Base-by-base conservation (phyloP, 37 sponge, comb jelly and placozoan genomes). In the Ephydatia muelleri region DNA sequence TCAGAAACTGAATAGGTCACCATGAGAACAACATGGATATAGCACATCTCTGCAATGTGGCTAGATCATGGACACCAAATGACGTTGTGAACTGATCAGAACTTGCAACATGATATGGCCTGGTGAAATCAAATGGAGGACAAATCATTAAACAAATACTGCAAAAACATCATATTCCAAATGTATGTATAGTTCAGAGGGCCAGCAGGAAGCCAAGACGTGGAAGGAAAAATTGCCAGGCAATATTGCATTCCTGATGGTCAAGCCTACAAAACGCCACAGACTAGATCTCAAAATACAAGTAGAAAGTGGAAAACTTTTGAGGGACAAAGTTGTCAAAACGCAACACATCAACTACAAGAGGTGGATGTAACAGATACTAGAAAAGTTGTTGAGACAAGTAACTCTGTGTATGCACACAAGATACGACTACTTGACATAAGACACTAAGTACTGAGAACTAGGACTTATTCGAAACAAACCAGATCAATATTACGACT, bases 81-180 rank as follows among this genome's bases (percentile, higher is more conserved):
- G 66, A 57, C 0, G 8, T 9, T 9, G 64, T 78, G 19, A 78
- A 78, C 13, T 78, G 79, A 65, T 49, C 79, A 78, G 32, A 27
- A 49, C 64, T 78, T 22, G 79, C 66, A 35, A 49, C 12, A 43
- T 0, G 64, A 21, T 78, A 64, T 78, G 79, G 79, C 2, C 14
- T 78, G 28, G 6, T 65, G 2, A 35, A 26, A 29, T 34, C 79
- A 64, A 78, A 78, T 49, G 29, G 79, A 49, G 81, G 81, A 29
- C 81, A 80, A 34, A 68, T 34, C 14, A 31, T 80, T 12, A 80
- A 80, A 67, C 70, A 80, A 67, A 16, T 68, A 35, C 70, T 80
- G 6, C 26, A 29, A 8, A 1, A 66, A 66, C 35, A 80, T 31
- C 9, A 35, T 27, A 67, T 80, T 9, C 81, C 33, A 35, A 26